Conservation (phyloP, 2,888 invertebrate genomes). For the Zaprionus bogoriensis region DNA sequence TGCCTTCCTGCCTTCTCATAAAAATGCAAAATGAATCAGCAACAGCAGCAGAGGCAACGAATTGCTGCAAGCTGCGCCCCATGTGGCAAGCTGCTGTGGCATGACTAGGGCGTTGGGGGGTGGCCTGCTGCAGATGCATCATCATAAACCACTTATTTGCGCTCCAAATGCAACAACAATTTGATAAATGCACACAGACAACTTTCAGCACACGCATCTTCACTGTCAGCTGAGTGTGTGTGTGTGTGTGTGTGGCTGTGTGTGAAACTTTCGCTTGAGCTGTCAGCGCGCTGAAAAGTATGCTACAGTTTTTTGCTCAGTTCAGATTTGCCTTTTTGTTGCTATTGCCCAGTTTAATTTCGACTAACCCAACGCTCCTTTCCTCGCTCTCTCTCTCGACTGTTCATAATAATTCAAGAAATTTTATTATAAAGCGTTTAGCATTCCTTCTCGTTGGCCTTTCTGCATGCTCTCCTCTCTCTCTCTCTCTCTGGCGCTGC, state of each 20-base stretch:
- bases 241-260: neutral
- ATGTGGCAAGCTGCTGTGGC: neutral
- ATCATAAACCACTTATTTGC: slow-evolving; percentile 77
- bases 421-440: neutral
- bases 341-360: slow-evolving; percentile 11
- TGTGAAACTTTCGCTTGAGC: slow-evolving; percentile 16
- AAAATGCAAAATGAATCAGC: slow-evolving; percentile 68
- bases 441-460: neutral
- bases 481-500: neutral
- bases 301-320: slow-evolving; percentile 31
- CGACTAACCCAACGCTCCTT: neutral
- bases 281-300: slow-evolving; percentile 40
- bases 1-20: slow-evolving; percentile 52
- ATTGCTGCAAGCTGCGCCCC: slow-evolving; percentile 25
- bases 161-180: slow-evolving; percentile 74
- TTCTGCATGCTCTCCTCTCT: neutral
- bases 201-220: slow-evolving; percentile 26
- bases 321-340: neutral
- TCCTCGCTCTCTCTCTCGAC: neutral
- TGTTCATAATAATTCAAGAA: neutral
- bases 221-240: neutral
- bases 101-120: neutral
- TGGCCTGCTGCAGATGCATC: slow-evolving; percentile 36
- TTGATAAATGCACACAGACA: slow-evolving; percentile 63
- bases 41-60: slow-evolving; percentile 17